phyloP scores from a whole-genome alignment of 2,797 vertebrate genomes.

The Mormyrus hasselquistii region DNA sequence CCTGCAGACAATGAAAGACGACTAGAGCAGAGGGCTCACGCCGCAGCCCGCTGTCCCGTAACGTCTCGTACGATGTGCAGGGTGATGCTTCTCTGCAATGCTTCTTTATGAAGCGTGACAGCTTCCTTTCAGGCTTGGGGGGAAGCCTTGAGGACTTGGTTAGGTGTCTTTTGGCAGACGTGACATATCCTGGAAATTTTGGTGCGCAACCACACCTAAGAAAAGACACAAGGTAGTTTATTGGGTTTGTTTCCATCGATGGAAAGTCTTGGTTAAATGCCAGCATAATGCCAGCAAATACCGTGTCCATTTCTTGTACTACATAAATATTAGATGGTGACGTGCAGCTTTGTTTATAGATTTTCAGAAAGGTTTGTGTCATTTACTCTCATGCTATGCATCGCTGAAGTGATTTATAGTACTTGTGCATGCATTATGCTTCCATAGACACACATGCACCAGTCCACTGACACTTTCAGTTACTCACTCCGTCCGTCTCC shows the following conservation, averaged over 20 bases:
- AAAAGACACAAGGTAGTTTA: neutral
- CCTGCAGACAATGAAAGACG: neutral
- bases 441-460: neutral
- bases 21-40: neutral
- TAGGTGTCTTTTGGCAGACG: neutral
- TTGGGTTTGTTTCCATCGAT: neutral
- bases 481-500: neutral
- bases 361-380: neutral
- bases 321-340: neutral
- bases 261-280: neutral
- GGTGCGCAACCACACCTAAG: neutral
- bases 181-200: neutral
- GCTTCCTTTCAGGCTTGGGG: neutral
- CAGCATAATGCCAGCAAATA: neutral
- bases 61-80: neutral
- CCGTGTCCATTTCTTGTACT: neutral
- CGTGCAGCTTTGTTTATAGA: neutral
- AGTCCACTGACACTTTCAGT: neutral
- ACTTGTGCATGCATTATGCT: neutral
- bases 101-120: neutral
- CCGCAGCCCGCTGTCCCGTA: neutral
- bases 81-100: neutral
- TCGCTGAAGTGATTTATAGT: neutral
- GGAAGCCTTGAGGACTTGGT: neutral
- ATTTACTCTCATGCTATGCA: neutral